Percentiles rank a stretch among this genome's conserved stretches.
These are phyloP conservation scores for Andricus grossulariae DNA, from an alignment of 1,140 invertebrate genomes.

Conservation along the genomic window DNA sequence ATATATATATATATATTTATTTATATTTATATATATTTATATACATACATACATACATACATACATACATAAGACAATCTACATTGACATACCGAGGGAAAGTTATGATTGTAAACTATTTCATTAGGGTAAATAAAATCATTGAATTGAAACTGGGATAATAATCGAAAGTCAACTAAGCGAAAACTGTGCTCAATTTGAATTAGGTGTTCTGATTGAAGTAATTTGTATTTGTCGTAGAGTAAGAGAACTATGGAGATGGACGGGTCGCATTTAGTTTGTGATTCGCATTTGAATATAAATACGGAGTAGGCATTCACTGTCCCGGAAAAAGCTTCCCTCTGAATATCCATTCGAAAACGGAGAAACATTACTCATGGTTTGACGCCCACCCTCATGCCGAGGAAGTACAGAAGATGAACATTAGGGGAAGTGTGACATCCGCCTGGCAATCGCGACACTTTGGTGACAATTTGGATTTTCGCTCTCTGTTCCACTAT, in stretches of 20 bases:
- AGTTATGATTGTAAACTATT: too few relatives aligned
- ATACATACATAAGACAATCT: too few relatives aligned
- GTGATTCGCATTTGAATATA: constrained; percentile 3
- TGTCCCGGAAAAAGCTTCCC: constrained; percentile 45
- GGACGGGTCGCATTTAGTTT: neutral
- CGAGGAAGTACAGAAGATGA: constrained; percentile 37
- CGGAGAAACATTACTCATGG: constrained; percentile 72
- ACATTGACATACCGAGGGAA: too few relatives aligned
- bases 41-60: too few relatives aligned
- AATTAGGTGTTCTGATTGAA: neutral
- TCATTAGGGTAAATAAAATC: too few relatives aligned
- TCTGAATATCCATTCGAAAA: constrained; percentile 48
- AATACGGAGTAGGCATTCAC: neutral
- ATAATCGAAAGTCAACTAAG: neutral
- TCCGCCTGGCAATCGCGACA: constrained; percentile 49
- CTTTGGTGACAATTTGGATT: constrained; percentile 37
- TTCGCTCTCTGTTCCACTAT: constrained; percentile 18
- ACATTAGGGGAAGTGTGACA: constrained; percentile 32
- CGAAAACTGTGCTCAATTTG: neutral
- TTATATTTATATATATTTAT: too few relatives aligned
- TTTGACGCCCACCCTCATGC: constrained; percentile 62
- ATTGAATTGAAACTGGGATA: too few relatives aligned
- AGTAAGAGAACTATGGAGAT: neutral
- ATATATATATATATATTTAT: too few relatives aligned
- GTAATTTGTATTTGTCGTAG: neutral